phyloP scores from a whole-genome alignment of 2,113 vertebrate species.

The Poecile atricapillus region DNA sequence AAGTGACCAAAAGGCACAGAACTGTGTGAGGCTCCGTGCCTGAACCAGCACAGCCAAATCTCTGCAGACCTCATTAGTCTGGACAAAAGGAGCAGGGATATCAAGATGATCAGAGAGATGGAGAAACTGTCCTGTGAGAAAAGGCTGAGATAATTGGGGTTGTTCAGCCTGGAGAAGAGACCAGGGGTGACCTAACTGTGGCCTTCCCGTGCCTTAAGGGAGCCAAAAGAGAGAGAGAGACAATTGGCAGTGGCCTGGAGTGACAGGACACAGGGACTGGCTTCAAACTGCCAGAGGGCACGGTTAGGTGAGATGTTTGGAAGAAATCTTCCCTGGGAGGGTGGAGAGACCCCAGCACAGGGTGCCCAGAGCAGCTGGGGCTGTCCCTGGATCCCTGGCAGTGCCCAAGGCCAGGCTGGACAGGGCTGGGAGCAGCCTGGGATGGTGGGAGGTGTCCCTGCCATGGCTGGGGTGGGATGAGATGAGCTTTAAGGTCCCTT shows the following conservation, averaged over 20 bases:
- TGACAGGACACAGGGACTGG: neutral
- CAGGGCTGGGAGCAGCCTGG: neutral
- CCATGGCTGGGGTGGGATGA: rapidly evolving
- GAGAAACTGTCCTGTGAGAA: neutral
- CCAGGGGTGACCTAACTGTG: neutral
- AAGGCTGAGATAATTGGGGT: neutral
- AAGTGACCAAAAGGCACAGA: neutral
- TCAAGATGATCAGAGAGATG: neutral
- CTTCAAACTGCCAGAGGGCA: rapidly evolving
- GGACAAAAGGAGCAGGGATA: neutral
- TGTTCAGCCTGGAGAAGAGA: neutral
- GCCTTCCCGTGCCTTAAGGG: neutral
- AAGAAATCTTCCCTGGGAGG: rapidly evolving
- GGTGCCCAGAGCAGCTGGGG: neutral
- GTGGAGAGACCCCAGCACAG: neutral
- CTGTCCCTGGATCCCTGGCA: neutral
- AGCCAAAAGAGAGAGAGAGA: neutral
- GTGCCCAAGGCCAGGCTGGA: neutral
- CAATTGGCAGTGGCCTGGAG: neutral
- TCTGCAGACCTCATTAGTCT: neutral
- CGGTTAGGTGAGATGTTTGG: rapidly evolving
- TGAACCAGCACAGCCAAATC: neutral
- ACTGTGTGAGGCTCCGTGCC: neutral
- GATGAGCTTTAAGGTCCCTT: neutral
- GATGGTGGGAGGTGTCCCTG: neutral